Percentiles rank a stretch among this genome's conserved stretches.
Conservation (phyloP, 1,140 invertebrate species). For the Heterodera schachtii region DNA sequence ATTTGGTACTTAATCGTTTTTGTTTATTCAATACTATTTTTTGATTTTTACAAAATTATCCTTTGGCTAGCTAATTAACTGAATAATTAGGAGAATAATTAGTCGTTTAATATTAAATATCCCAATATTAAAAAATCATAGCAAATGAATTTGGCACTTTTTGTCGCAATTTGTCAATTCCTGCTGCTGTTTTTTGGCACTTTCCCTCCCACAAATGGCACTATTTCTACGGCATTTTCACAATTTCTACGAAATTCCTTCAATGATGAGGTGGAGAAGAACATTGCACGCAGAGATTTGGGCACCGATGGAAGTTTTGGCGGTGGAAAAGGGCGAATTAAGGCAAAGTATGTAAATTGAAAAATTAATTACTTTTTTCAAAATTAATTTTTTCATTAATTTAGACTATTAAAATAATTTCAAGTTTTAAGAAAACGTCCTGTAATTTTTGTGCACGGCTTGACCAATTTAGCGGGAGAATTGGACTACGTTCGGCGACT, state of each 20-base stretch:
- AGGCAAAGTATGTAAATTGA: slow-evolving; percentile 6
- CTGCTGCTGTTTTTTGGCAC: neutral
- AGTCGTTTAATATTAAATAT: too few relatives aligned
- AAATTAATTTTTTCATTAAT: neutral
- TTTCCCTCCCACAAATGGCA: neutral
- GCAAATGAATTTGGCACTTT: neutral
- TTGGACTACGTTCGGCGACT: slow-evolving; percentile 11
- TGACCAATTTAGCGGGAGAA: neutral
- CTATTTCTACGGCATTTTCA: slow-evolving; percentile 17
- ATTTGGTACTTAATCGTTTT: too few relatives aligned
- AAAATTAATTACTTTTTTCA: neutral
- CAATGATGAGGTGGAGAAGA: neutral
- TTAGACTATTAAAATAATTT: too few relatives aligned
- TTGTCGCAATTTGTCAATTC: neutral
- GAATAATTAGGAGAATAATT: too few relatives aligned
- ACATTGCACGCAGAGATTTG: slow-evolving; percentile 21
- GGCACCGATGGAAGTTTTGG: slow-evolving; percentile 29
- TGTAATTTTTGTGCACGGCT: slow-evolving; percentile 36
- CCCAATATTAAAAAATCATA: too few relatives aligned
- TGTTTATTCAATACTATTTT: too few relatives aligned
- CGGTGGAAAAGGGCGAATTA: neutral
- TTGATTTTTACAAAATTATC: too few relatives aligned
- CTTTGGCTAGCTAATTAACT: too few relatives aligned
- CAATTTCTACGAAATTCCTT: slow-evolving; percentile 17
- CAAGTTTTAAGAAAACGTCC: slow-evolving; percentile 7